Percentiles rank a stretch among this genome's conserved stretches.
Evolutionary conservation across 2,888 invertebrate species (phyloP).

Genomic region (Dyspetes luteomarginatus): DNA sequence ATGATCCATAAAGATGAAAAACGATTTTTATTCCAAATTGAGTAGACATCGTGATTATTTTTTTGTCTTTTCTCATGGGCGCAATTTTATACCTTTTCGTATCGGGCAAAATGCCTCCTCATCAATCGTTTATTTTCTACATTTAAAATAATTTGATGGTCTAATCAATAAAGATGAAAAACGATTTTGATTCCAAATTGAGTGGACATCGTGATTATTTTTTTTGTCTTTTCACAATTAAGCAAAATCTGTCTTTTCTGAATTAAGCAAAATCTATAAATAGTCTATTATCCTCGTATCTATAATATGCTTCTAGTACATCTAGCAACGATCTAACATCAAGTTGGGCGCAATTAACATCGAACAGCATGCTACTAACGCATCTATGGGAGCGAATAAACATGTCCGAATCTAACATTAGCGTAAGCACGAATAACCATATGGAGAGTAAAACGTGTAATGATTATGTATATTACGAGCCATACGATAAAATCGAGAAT

Average conservation of each 20-base stretch:
- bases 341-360: constrained; percentile 79
- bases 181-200: neutral
- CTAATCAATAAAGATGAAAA: neutral
- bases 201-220: neutral
- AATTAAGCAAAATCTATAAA: neutral
- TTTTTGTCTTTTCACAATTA: neutral
- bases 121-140: too few relatives aligned
- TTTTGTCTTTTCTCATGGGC: too few relatives aligned
- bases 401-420: constrained; percentile 73
- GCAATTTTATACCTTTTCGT: too few relatives aligned
- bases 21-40: too few relatives aligned
- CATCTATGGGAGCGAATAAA: constrained; percentile 78
- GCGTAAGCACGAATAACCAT: constrained; percentile 72
- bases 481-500: constrained; percentile 54
- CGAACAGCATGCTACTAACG: constrained; percentile 80
- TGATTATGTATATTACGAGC: constrained; percentile 68
- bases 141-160: too few relatives aligned
- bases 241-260: too few relatives aligned
- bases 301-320: constrained; percentile 75
- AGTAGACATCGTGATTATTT: too few relatives aligned
- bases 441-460: constrained; percentile 69
- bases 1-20: too few relatives aligned
- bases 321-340: constrained; percentile 77
- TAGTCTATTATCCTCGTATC: constrained; percentile 19
- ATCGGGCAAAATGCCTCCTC: too few relatives aligned